These are phyloP conservation scores for Lophius americanus DNA, from an alignment of 2,797 vertebrate species.

Conservation along the genomic window DNA sequence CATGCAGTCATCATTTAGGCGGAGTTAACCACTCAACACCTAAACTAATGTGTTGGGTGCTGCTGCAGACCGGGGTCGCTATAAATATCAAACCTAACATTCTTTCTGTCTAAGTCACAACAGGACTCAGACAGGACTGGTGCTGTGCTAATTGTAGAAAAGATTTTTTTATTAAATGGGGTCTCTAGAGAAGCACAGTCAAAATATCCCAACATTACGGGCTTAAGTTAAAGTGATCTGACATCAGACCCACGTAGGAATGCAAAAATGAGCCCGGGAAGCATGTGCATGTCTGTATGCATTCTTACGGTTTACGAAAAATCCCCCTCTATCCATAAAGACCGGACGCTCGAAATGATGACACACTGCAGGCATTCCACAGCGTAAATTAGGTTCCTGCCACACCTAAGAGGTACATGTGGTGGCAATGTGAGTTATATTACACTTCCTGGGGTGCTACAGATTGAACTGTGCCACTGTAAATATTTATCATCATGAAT, in stretches of 20 bases:
- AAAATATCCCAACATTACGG: background rate
- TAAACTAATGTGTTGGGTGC: no score
- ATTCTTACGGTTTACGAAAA: no score
- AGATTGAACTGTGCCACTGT: conserved; percentile 35
- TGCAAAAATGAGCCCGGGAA: conserved; percentile 21
- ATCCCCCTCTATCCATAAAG: conserved; percentile 1
- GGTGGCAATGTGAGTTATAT: conserved; percentile 33
- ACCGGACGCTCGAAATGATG: conserved; percentile 11
- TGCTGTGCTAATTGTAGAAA: no score
- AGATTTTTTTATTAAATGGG: no score
- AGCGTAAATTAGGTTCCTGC: conserved; percentile 3
- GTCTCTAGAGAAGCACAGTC: no score
- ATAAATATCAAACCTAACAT: conserved; percentile 37
- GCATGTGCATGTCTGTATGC: background rate
- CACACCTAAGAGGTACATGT: conserved; percentile 37
- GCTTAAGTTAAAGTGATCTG: background rate
- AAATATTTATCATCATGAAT: conserved; percentile 30
- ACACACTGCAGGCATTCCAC: conserved; percentile 39
- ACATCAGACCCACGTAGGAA: conserved; percentile 23
- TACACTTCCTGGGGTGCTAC: conserved; percentile 57
- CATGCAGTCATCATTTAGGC: conserved; percentile 2
- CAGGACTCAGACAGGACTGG: background rate
- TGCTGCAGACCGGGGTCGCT: background rate
- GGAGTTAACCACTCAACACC: conserved; percentile 6
- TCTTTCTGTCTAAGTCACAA: conserved; percentile 31